Conservation (phyloP, 2,888 invertebrate genomes). For the Endotricha flammealis region DNA sequence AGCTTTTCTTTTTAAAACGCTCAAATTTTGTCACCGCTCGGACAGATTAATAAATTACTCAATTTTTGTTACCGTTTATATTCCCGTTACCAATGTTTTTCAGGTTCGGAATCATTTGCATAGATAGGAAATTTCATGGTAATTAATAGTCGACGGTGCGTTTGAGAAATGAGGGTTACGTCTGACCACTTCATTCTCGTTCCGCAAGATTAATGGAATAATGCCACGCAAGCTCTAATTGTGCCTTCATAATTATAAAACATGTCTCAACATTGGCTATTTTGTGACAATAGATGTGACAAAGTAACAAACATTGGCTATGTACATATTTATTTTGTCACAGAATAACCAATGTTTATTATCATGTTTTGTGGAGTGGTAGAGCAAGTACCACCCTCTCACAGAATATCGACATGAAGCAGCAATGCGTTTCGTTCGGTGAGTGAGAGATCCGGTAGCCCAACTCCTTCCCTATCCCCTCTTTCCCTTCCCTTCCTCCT, state of each 20-base stretch:
- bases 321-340: too few species aligned
- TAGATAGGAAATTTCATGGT: conserved; percentile 57
- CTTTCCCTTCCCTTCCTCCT: too few species aligned
- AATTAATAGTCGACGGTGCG: conserved; percentile 52
- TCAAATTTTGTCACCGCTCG: conserved; percentile 5
- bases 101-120: conserved; percentile 45
- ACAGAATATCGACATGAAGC: too few species aligned
- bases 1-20: background rate
- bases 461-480: too few species aligned
- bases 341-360: too few species aligned
- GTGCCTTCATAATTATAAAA: conserved; percentile 37
- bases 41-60: too few species aligned
- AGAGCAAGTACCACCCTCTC: too few species aligned
- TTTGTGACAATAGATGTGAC: conserved; percentile 16
- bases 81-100: conserved; percentile 42
- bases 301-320: background rate
- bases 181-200: conserved; percentile 63
- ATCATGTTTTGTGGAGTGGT: too few species aligned
- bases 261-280: conserved; percentile 14
- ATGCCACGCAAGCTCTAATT: conserved; percentile 46
- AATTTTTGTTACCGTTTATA: too few species aligned
- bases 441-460: too few species aligned
- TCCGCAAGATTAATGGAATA: conserved; percentile 55
- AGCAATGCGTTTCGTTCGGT: too few species aligned
- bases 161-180: conserved; percentile 62